Percentiles rank a stretch among this genome's conserved stretches.
These are phyloP conservation scores for Chionodraco myersi DNA, from an alignment of 2,113 vertebrate genomes.

Conservation along the genomic window DNA sequence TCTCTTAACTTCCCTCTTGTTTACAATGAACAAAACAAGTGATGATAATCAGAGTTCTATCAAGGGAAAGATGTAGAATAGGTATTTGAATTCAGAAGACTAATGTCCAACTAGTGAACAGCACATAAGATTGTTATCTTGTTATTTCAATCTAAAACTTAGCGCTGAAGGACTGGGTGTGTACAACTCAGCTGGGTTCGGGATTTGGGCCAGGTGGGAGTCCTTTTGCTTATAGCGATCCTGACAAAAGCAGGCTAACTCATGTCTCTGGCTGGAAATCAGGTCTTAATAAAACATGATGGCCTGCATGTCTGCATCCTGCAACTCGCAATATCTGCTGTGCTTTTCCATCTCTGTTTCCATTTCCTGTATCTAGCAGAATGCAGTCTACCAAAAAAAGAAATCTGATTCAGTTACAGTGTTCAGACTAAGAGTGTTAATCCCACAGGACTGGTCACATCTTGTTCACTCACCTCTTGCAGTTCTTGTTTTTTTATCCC, in stretches of 20 bases:
- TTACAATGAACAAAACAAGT: conserved; percentile 22
- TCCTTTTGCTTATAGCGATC: conserved; percentile 48
- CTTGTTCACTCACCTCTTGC: background rate
- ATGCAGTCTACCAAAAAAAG: conserved; percentile 13
- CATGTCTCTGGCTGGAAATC: conserved; percentile 58
- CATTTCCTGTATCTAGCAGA: conserved; percentile 8
- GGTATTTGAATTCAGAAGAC: conserved; percentile 9
- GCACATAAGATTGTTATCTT: background rate
- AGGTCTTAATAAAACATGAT: conserved; percentile 71
- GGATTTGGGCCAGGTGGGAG: conserved; percentile 40
- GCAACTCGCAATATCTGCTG: conserved; percentile 54
- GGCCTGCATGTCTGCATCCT: conserved; percentile 48
- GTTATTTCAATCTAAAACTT: conserved; percentile 29
- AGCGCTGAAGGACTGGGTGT: conserved; percentile 38
- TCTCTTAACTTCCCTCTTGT: conserved; percentile 21
- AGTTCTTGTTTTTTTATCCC: conserved; percentile 14
- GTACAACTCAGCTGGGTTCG: conserved; percentile 24
- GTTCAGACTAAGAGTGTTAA: conserved; percentile 1
- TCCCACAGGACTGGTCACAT: conserved; percentile 15
- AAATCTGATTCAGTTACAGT: background rate
- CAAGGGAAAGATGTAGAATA: background rate
- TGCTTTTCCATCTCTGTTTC: conserved; percentile 37
- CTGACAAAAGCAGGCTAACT: conserved; percentile 59
- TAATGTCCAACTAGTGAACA: background rate
- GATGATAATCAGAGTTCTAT: background rate